These are phyloP conservation scores for Tinea trinotella DNA, from an alignment of 2,888 invertebrate genomes.

Conservation along the genomic window DNA sequence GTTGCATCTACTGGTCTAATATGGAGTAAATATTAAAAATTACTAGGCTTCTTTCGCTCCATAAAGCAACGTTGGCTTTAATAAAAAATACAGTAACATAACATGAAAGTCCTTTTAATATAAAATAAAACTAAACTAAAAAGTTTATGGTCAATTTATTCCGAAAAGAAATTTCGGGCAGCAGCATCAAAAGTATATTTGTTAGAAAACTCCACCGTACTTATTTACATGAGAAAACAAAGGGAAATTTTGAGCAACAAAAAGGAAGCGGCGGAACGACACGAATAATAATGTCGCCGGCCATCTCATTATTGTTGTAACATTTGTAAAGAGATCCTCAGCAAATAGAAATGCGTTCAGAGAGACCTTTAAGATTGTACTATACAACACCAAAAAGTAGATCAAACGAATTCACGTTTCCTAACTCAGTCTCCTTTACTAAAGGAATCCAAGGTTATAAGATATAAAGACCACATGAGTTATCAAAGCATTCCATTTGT, in stretches of 20 bases:
- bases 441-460: no score
- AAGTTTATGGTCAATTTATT: conserved; percentile 10
- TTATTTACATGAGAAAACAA: conserved; percentile 16
- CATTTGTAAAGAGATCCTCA: conserved; percentile 5
- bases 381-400: background rate
- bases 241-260: conserved; percentile 2
- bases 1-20: no score
- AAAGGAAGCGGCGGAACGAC: conserved; percentile 11
- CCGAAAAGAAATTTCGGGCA: background rate
- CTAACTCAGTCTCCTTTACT: no score
- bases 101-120: no score
- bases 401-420: no score
- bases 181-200: background rate
- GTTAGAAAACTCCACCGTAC: conserved; percentile 4
- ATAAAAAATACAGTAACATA: no score
- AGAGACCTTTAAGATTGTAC: conserved; percentile 5
- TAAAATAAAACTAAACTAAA: background rate
- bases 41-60: no score
- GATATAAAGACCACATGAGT: no score
- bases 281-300: conserved; percentile 16
- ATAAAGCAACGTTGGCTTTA: no score
- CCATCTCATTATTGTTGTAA: conserved; percentile 13
- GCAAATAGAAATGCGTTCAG: conserved; percentile 3
- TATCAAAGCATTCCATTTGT: no score
- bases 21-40: no score